Evolutionary conservation across 1,140 invertebrate genomes (phyloP), one percentile per base, ranked within the genome.

Genomic region (Melitaea cinxia): DNA sequence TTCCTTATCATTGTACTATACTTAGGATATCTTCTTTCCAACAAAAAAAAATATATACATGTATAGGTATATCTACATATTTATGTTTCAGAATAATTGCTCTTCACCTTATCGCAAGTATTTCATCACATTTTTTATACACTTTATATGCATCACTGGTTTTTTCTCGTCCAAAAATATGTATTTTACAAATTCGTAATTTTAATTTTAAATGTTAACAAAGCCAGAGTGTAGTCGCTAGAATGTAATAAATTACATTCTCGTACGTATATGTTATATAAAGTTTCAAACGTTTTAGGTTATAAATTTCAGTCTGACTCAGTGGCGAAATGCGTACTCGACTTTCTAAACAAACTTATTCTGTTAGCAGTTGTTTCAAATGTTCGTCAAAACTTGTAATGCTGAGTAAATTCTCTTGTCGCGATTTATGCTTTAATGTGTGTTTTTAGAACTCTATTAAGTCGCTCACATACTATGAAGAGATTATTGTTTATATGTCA

Each of bases 331-430:
- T 58, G 39, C 39, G 45, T 39, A 58, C 55, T 47, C 37, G 39
- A 58, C 23, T 47, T 47, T 28, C 55, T 19, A 58, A 47, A 47
- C 55, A 28, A 58, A 58, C 39, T 58, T 47, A 45, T 47, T 47
- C 42, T 19, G 39, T 58, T 28, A 58, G 37, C 55, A 58, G 39
- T 58, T 58, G 26, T 30, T 30, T 15, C 39, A 58, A 26, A 28
- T 33, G 45, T 35, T 49, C 57, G 17, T 59, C 33, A 59, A 35
- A 59, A 59, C 57, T 50, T 47, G 12, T 47, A 47, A 12, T n/a
- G 15, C 19, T 19, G 33, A 35, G 26, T 28, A 19, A 54, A 54
- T 54, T 54, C 33, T 23, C 52, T 54, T 19, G 28, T 17, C 35
- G 17, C 15, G 15, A 42, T 17, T 6, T 42, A 42, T 42, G 17